A percentile compares a stretch with the other conserved stretches of the same genome.
These are phyloP conservation scores for Phenganax stokvisi DNA, from an alignment of 92 coral and sea anemone genomes.

Conservation along the genomic window DNA sequence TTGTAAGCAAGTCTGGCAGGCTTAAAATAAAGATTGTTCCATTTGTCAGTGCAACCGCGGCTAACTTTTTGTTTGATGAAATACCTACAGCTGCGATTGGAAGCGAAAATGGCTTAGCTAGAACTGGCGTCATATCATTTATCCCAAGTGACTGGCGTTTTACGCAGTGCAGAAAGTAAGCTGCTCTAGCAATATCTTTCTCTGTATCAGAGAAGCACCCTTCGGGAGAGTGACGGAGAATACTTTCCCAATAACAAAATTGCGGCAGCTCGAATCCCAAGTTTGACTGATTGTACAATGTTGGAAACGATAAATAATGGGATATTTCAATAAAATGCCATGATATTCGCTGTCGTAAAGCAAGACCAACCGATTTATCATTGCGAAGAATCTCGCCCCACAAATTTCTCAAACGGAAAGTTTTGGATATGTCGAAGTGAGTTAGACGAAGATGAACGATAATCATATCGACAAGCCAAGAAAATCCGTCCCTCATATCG, in stretches of 20 bases:
- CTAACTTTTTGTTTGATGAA: background rate
- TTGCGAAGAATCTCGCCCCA: background rate
- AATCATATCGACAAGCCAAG: background rate
- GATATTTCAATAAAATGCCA: background rate
- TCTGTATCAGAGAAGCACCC: background rate
- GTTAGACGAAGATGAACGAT: background rate
- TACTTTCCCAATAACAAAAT: background rate
- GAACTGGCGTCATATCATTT: background rate
- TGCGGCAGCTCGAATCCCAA: too few relatives aligned
- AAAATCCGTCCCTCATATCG: background rate
- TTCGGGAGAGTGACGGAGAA: background rate
- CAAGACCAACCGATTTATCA: background rate
- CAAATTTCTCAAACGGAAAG: background rate
- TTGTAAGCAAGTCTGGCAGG: background rate
- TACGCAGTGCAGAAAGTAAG: background rate
- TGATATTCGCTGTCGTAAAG: background rate
- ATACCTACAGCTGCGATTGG: background rate
- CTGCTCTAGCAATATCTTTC: background rate
- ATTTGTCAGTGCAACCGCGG: background rate
- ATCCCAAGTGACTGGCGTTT: background rate
- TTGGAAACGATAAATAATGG: background rate
- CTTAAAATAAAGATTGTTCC: background rate
- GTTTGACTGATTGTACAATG: too few relatives aligned
- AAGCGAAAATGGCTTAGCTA: background rate
- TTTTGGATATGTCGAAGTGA: background rate